These are phyloP conservation scores for Rhinoraja longicauda DNA, from an alignment of 2,797 vertebrate genomes.

Conservation along the genomic window DNA sequence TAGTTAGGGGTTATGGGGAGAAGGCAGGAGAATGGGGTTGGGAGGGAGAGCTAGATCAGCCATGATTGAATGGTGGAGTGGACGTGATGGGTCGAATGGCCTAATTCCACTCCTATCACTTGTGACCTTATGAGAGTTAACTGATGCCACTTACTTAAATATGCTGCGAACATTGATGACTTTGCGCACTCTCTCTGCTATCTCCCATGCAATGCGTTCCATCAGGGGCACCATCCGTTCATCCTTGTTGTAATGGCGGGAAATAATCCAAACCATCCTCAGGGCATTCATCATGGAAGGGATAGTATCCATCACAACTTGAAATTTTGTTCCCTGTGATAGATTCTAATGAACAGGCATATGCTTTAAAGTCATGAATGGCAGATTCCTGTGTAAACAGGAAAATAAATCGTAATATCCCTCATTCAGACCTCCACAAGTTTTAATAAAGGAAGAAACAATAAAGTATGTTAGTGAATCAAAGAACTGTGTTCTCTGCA, in stretches of 20 bases:
- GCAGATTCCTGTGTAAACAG: background rate
- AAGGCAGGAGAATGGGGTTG: no score
- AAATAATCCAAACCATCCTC: slow-evolving; percentile 81
- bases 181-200: slow-evolving; percentile 65
- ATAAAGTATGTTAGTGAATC: background rate
- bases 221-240: slow-evolving; percentile 78
- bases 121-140: background rate
- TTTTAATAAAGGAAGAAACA: background rate
- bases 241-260: slow-evolving; percentile 77
- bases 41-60: no score
- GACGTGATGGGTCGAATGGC: no score
- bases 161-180: slow-evolving; percentile 64
- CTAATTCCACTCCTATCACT: no score
- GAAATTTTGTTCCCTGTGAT: slow-evolving; percentile 61
- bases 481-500: background rate
- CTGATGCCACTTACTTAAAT: slow-evolving; percentile 66
- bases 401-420: background rate
- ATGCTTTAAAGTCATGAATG: background rate
- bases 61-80: no score
- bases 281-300: slow-evolving; percentile 75
- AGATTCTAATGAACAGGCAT: slow-evolving; percentile 64
- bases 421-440: background rate
- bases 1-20: no score
- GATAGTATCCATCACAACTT: slow-evolving; percentile 67
- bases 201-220: slow-evolving; percentile 86